These are phyloP conservation scores for Crocuta crocuta DNA, from an alignment of 2,113 vertebrate species.

Conservation along the genomic window DNA sequence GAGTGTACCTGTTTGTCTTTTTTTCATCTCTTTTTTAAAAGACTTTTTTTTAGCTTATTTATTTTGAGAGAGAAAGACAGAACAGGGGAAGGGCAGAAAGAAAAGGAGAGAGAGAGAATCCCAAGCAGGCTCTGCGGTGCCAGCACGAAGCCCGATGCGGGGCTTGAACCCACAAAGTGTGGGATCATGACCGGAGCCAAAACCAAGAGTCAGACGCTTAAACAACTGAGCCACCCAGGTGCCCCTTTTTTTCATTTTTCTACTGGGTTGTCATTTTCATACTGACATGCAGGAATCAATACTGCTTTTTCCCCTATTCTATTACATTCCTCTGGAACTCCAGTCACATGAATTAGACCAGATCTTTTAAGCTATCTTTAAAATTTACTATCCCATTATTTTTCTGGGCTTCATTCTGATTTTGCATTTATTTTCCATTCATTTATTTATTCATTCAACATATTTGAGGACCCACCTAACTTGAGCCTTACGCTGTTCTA, in stretches of 20 bases:
- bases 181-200: no score
- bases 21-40: background rate
- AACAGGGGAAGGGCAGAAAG: no score
- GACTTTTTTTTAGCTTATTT: no score
- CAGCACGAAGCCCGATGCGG: no score
- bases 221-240: no score
- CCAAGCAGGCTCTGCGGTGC: no score
- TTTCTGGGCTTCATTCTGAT: slow-evolving; percentile 25
- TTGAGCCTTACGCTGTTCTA: background rate
- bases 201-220: no score
- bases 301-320: background rate
- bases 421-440: slow-evolving; percentile 6
- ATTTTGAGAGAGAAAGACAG: no score
- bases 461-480: background rate
- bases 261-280: background rate
- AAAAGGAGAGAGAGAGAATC: no score
- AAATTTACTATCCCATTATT: background rate
- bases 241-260: background rate
- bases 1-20: background rate
- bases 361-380: slow-evolving; percentile 1
- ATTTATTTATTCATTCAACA: background rate
- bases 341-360: background rate
- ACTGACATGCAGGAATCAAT: background rate
- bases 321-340: background rate
- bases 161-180: no score